A percentile compares a stretch with the other conserved stretches of the same genome.
phyloP scores from a whole-genome alignment of 2,797 vertebrate genomes.

The Potorous gilbertii region DNA sequence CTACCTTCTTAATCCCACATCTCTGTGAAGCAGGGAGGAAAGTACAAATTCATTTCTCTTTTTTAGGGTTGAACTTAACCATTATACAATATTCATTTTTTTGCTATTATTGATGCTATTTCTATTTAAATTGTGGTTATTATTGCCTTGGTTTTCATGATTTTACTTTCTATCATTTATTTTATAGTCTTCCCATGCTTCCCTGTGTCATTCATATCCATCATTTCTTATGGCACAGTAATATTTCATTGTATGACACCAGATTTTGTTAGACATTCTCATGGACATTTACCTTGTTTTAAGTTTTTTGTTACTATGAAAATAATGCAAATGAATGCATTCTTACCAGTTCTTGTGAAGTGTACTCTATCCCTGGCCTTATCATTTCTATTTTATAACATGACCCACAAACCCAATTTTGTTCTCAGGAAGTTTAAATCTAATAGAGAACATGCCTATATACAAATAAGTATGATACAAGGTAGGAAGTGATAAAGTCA shows the following conservation, averaged over 20 bases:
- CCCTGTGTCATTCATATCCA: neutral
- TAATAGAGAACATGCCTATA: neutral
- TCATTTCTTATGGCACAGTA: neutral
- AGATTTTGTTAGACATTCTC: neutral
- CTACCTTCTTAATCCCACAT: neutral
- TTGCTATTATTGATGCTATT: neutral
- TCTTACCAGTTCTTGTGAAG: neutral
- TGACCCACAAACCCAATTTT: neutral
- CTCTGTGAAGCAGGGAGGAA: neutral
- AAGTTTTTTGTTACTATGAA: neutral
- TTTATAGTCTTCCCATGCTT: neutral
- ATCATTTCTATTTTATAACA: neutral
- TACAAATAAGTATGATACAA: neutral
- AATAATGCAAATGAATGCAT: neutral
- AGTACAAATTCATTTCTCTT: neutral
- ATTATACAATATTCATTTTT: neutral
- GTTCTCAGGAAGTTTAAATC: neutral
- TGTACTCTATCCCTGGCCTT: neutral
- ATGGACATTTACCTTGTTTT: neutral
- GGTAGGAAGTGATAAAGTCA: neutral
- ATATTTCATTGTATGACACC: neutral
- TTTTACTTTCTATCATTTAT: neutral
- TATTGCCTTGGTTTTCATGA: neutral
- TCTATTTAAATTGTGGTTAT: neutral
- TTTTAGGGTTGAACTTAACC: neutral